Percentiles rank a stretch among this genome's conserved stretches.
phyloP scores from a whole-genome alignment of 2,888 invertebrate species.

The Lamellibrachia columna region DNA sequence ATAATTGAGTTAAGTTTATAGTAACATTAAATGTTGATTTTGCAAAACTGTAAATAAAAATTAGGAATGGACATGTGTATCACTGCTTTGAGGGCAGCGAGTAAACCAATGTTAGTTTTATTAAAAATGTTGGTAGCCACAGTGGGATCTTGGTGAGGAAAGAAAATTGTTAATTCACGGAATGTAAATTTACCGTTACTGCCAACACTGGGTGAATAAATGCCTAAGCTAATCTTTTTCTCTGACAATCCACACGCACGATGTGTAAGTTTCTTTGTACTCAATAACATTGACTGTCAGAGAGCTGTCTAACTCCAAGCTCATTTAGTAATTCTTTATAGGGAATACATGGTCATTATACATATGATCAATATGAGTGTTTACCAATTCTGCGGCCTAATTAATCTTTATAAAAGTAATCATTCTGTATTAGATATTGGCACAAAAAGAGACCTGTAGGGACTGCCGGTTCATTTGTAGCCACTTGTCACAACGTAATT shows the following conservation, averaged over 20 bases:
- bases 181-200: neutral
- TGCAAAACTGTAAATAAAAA: neutral
- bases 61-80: neutral
- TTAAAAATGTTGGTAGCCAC: neutral
- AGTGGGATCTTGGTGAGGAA: neutral
- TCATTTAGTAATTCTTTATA: neutral
- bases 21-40: neutral
- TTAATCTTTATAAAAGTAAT: neutral
- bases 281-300: neutral
- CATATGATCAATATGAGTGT: neutral
- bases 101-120: neutral
- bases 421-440: constrained; percentile 1
- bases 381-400: neutral
- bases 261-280: neutral
- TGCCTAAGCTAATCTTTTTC: neutral
- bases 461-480: neutral
- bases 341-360: neutral
- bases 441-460: neutral
- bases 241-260: neutral
- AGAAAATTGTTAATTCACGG: neutral
- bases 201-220: neutral
- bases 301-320: neutral
- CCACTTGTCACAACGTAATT: neutral
- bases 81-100: neutral
- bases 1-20: no score